Evolutionary conservation across 2,888 invertebrate genomes (phyloP).

Genomic region (Crossocerus cetratus): DNA sequence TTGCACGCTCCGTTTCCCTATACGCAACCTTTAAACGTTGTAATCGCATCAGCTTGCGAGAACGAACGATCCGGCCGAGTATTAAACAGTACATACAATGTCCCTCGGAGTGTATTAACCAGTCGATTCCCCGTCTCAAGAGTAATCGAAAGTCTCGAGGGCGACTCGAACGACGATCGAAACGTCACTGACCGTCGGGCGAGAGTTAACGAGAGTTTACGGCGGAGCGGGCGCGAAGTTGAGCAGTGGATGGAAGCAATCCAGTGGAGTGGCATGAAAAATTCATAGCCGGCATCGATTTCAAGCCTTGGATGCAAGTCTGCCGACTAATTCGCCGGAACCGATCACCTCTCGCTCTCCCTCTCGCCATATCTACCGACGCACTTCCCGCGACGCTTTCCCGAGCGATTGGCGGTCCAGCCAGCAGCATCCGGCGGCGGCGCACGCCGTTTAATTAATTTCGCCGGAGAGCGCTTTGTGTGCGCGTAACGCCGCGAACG

Average conservation of each 20-base stretch:
- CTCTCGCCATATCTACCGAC: no score
- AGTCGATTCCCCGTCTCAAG: no score
- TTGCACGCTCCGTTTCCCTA: background rate
- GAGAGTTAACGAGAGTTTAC: slow-evolving; percentile 20
- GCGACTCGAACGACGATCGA: background rate
- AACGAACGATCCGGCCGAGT: no score
- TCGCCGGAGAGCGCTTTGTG: slow-evolving; percentile 30
- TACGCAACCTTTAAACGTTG: no score
- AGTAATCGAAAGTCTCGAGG: no score
- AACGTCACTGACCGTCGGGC: background rate
- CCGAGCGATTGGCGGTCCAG: background rate
- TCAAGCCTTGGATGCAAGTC: slow-evolving; percentile 8
- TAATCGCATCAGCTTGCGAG: no score
- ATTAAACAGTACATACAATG: no score
- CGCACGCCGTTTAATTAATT: slow-evolving; percentile 39
- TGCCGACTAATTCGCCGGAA: slow-evolving; percentile 27
- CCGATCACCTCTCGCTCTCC: slow-evolving; percentile 12
- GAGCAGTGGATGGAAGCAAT: slow-evolving; percentile 32
- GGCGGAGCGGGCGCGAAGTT: background rate
- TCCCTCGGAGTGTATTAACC: no score
- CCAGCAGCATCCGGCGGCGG: background rate
- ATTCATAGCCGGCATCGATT: slow-evolving; percentile 46
- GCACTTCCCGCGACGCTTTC: background rate
- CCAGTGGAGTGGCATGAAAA: slow-evolving; percentile 49
- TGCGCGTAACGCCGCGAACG: slow-evolving; percentile 27